These are phyloP conservation scores for Drosophila nr. fundita DNA, from an alignment of 2,888 invertebrate genomes.

Conservation along the genomic window DNA sequence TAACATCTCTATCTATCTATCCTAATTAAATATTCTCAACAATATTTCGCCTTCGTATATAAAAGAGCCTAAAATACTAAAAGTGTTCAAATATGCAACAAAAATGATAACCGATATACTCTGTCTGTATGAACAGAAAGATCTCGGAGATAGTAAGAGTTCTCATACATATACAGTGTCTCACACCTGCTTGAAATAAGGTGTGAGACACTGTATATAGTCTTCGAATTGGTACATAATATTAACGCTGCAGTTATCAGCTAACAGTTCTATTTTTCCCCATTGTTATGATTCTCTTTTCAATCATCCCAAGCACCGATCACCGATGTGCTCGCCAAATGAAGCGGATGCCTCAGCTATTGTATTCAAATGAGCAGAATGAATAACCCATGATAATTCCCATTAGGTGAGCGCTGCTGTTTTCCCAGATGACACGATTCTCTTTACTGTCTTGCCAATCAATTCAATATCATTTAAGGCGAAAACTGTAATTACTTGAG, in stretches of 20 bases:
- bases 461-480: constrained; percentile 15
- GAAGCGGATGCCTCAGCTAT: neutral
- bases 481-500: constrained; percentile 11
- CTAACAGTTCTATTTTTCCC: too few relatives aligned
- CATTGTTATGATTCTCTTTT: neutral
- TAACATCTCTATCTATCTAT: neutral
- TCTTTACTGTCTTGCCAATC: neutral
- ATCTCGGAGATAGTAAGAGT: neutral
- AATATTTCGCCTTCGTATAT: neutral
- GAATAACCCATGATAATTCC: constrained; percentile 9
- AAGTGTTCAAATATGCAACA: neutral
- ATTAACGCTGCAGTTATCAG: neutral
- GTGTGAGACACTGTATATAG: too few relatives aligned
- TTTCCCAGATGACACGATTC: constrained; percentile 3
- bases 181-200: too few relatives aligned
- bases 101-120: neutral
- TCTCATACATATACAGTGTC: neutral
- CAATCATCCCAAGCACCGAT: neutral
- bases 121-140: neutral
- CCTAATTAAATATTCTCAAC: neutral
- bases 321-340: neutral
- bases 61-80: neutral
- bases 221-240: neutral
- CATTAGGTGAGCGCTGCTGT: neutral
- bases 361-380: constrained; percentile 6